Evolutionary conservation across 2,113 vertebrate species (phyloP).

Genomic region (Bos indicus): DNA sequence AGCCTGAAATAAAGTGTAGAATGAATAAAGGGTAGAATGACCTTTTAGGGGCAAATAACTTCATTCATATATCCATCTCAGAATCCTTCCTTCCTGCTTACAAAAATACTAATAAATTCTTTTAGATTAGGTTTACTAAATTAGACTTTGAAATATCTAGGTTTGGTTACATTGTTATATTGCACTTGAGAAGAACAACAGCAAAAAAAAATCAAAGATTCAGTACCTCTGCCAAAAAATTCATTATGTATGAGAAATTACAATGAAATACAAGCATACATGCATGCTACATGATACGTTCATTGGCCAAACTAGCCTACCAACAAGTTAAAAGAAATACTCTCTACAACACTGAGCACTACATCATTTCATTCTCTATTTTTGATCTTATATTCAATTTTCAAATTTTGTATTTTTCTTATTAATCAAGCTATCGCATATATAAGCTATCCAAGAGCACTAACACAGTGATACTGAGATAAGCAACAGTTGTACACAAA

Average conservation of each 20-base stretch:
- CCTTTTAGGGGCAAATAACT: background rate
- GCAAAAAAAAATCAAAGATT: background rate
- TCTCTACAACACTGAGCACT: background rate
- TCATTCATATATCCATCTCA: background rate
- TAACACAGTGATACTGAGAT: background rate
- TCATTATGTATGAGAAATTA: constrained; percentile 1
- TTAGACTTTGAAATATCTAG: constrained; percentile 16
- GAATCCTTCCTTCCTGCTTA: background rate
- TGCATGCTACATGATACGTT: background rate
- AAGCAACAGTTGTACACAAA: background rate
- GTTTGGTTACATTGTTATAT: constrained; percentile 38
- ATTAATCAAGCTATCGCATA: background rate
- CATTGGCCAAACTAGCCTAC: background rate
- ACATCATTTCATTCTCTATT: background rate
- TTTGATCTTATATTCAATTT: background rate
- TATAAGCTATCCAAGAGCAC: background rate
- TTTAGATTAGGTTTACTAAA: background rate
- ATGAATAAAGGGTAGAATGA: constrained; percentile 37
- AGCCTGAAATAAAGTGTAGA: constrained; percentile 23
- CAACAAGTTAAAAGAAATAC: background rate
- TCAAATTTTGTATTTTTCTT: background rate
- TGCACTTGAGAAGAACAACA: constrained; percentile 55
- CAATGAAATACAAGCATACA: background rate
- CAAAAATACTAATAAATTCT: background rate
- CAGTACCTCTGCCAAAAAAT: constrained; percentile 39